Conservation (phyloP, 64 coral and sea anemone species). For the Montipora sp. region DNA sequence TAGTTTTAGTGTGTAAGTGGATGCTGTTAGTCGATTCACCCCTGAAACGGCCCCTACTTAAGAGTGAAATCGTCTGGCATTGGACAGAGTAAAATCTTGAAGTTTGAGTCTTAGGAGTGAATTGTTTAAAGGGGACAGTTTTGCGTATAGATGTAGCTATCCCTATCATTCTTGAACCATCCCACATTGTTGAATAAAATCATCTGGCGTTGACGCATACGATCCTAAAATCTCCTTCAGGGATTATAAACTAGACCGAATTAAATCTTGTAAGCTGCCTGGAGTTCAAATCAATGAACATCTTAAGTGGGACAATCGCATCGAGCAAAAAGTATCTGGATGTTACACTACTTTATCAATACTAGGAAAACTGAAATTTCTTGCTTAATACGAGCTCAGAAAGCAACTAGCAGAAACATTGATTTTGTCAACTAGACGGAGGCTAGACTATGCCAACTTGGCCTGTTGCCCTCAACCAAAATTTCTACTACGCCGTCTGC, state of each 20-base stretch:
- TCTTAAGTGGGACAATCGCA: conserved; percentile 52
- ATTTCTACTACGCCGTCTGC: too few relatives aligned
- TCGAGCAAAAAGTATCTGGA: conserved; percentile 34
- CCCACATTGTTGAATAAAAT: too few relatives aligned
- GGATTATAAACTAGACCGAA: not conserved
- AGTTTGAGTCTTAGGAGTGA: too few relatives aligned
- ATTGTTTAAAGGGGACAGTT: too few relatives aligned
- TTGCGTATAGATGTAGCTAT: too few relatives aligned
- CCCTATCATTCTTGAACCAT: too few relatives aligned
- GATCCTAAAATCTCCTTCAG: not conserved
- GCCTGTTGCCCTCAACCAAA: too few relatives aligned
- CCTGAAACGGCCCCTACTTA: too few relatives aligned
- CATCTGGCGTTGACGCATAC: not conserved
- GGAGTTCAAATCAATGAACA: conserved; percentile 32
- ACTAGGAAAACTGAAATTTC: conserved; percentile 33
- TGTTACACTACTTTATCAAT: conserved; percentile 23
- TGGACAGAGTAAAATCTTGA: too few relatives aligned
- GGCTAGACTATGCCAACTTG: conserved; percentile 1
- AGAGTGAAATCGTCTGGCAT: too few relatives aligned
- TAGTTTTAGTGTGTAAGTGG: too few relatives aligned
- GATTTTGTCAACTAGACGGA: conserved; percentile 6
- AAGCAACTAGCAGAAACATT: conserved; percentile 60
- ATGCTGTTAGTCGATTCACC: too few relatives aligned
- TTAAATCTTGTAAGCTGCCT: conserved; percentile 11
- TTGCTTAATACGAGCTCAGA: conserved; percentile 38